phyloP scores from a whole-genome alignment of 2,797 vertebrate species.

The Loris lydekkerianus region DNA sequence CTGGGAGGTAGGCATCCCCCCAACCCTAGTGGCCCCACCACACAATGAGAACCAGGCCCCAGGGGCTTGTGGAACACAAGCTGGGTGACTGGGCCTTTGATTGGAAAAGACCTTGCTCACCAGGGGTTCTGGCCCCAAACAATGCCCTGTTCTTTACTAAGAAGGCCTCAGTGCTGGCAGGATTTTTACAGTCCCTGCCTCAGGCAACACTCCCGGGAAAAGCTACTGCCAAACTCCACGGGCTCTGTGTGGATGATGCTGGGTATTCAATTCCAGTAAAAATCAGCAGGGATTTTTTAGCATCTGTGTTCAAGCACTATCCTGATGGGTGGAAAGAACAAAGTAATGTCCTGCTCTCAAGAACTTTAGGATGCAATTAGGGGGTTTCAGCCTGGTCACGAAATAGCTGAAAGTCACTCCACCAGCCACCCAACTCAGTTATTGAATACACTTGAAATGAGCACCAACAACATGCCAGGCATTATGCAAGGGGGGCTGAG shows the following conservation, averaged over 20 bases:
- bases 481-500: background rate
- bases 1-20: conserved; percentile 66
- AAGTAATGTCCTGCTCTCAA: background rate
- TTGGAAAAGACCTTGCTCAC: conserved; percentile 74
- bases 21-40: conserved; percentile 39
- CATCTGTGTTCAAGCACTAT: conserved; percentile 2
- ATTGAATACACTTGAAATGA: background rate
- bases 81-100: conserved; percentile 76
- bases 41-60: conserved; percentile 72
- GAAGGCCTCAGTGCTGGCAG: conserved; percentile 63
- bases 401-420: conserved; percentile 5
- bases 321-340: background rate
- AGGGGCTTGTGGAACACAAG: conserved; percentile 77
- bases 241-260: background rate
- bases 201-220: conserved; percentile 64
- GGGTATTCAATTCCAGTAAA: conserved; percentile 18
- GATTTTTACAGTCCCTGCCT: conserved; percentile 69
- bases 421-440: background rate
- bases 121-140: conserved; percentile 69
- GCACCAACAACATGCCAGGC: background rate
- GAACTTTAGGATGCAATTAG: conserved; percentile 16
- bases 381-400: background rate
- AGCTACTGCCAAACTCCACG: conserved; percentile 20
- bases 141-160: conserved; percentile 72
- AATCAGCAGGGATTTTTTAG: background rate